These are phyloP conservation scores for Eumerus sabulonum DNA, from an alignment of 2,888 invertebrate genomes.

Conservation along the genomic window DNA sequence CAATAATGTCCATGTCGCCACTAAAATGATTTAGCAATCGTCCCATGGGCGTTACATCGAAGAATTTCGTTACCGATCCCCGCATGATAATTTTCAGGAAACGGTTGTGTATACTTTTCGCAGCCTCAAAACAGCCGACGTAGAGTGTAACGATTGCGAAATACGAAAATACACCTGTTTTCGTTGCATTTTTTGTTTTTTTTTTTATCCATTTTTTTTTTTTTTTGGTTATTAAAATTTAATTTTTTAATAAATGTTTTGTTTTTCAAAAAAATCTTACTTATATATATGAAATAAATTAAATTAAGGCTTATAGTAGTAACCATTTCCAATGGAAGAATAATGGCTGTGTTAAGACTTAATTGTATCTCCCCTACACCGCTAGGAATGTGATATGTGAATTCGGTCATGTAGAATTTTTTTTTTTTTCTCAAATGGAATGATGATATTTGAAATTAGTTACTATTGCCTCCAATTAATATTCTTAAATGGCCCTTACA, in stretches of 20 bases:
- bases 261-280: no score
- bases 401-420: constrained; percentile 41
- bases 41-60: constrained; percentile 85
- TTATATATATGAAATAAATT: no score
- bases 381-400: constrained; percentile 3
- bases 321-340: constrained; percentile 53
- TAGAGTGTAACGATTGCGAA: constrained; percentile 81
- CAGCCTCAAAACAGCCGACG: constrained; percentile 82
- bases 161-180: constrained; percentile 80
- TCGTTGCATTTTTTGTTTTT: constrained; percentile 17
- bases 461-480: no score
- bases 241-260: constrained; percentile 26
- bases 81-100: constrained; percentile 82
- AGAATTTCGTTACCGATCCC: constrained; percentile 83
- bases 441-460: no score
- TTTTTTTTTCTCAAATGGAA: background rate
- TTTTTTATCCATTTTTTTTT: background rate
- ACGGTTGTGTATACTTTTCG: constrained; percentile 81
- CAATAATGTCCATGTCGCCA: constrained; percentile 84
- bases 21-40: constrained; percentile 85
- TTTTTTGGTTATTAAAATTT: constrained; percentile 35
- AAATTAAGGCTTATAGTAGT: constrained; percentile 1
- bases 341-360: background rate
- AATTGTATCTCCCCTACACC: constrained; percentile 21
- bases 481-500: no score